Base-by-base conservation (phyloP, 2,888 invertebrate genomes). In the Cosmorhoe ocellata region DNA sequence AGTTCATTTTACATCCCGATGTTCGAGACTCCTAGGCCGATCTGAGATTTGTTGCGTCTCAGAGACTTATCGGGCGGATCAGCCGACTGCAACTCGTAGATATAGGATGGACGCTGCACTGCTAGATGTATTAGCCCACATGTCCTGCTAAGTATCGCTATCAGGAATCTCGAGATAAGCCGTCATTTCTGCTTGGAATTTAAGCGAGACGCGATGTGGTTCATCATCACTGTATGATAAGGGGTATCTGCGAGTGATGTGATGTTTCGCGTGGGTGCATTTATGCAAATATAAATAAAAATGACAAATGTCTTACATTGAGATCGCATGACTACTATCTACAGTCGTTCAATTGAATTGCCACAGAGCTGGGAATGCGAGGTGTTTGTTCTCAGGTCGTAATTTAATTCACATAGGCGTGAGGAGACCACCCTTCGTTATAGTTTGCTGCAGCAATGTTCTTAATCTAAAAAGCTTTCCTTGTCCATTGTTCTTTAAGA, bases 131-230 rank as follows among this genome's bases (percentile, higher is more conserved):
- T 79, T 78, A 81, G 73, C 70, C 69, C 73, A 70, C 72, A 77
- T 74, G 74, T 73, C 76, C 68, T 66, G 66, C 69, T 70, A 67
- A 70, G 67, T 71, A 74, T 74, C 74, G 64, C 67, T 75, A 79
- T 81, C 78, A 73, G 76, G 77, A 71, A 82, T 85, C 81, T 78
- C 60, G 57, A 64, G 71, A 74, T 78, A 74, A 64, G 61, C 69
- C 69, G 75, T 80, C 79, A 79, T 76, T 79, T 82, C 74, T 84
- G 80, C 84, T 80, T 82, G 78, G 74, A 76, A 69, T 76, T 71
- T 77, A 79, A 79, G 71, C 70, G 71, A 69, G 69, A 66, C 66
- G 61, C n/a, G 70, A 4, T 18, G 74, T 26, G 67, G 69, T 61
- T 64, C 65, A 66, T 68, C 57, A 61, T 61, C 64, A 64, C 62